Evolutionary conservation across 2,797 vertebrate genomes (phyloP), one percentile per base, ranked within the genome.

Genomic region (Mormyrus hasselquistii): DNA sequence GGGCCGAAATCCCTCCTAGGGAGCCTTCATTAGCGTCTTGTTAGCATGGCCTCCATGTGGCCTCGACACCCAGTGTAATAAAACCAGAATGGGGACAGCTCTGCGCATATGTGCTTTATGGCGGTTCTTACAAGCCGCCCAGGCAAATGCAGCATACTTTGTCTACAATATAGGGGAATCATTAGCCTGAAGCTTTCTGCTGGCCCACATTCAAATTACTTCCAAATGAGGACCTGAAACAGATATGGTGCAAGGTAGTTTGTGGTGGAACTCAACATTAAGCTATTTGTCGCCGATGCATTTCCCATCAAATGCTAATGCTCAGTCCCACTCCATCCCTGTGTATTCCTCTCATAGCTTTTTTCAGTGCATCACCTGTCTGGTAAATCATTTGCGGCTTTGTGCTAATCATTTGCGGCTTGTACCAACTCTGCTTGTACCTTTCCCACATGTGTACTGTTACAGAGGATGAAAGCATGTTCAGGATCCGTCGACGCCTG

Each of bases 1-100:
- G 87, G 89, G 79, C 87, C 73, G 47, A 76, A 87, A 89, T 47
- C 59, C 83, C 41, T 69, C 44, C 2, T 19, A 16, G 47, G 22
- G 16, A 41, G 38, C 38, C 38, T 41, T 79, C 1, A 6, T 57
- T 55, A 55, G 29, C 5, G 2, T 19, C 1, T 29, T 12, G 38
- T 38, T 76, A 76, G 25, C 69, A 76, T 76, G 69, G 34, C 34
- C 6, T 19, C 38, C 73, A n/a, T n/a, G 73, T 41, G 12, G 73
- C 19, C 38, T 8, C 1, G 1, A 25, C 69, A 19, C 22, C 29
- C 10, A 7, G 29, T 14, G 73, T 79, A 44, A 79, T 79, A n/a
- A 44, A 85, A 22, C 22, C 47, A 14, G 6, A 85, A 29, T 38
- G 6, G 38, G 38, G 14, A 79, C 73, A 44, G 38, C 65, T 5